A percentile compares a stretch with the other conserved stretches of the same genome.
phyloP scores from a whole-genome alignment of 2,888 invertebrate genomes.

The Agrochola macilenta region DNA sequence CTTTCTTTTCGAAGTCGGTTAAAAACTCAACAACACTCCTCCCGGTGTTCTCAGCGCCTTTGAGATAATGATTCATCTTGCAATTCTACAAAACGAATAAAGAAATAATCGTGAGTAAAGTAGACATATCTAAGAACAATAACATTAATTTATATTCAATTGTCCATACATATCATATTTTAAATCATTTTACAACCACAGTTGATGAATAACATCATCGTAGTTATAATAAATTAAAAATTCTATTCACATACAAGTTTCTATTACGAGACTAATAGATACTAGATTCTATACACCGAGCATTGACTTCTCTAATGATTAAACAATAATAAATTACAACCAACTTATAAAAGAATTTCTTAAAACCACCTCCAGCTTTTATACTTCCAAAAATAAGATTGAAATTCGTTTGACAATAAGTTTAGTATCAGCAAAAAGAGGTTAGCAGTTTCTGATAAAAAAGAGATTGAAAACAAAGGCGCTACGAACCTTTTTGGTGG shows the following conservation, averaged over 20 bases:
- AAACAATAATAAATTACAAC: slow-evolving; percentile 62
- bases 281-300: slow-evolving; percentile 64
- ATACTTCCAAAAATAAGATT: background rate
- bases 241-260: slow-evolving; percentile 56
- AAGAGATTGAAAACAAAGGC: slow-evolving; percentile 65
- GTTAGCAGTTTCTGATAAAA: slow-evolving; percentile 37
- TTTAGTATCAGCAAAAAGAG: slow-evolving; percentile 1
- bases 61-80: background rate
- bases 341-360: slow-evolving; percentile 31
- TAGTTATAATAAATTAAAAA: slow-evolving; percentile 41
- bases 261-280: slow-evolving; percentile 65
- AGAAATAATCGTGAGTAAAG: slow-evolving; percentile 3
- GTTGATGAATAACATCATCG: slow-evolving; percentile 36
- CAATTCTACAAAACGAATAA: slow-evolving; percentile 4
- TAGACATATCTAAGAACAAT: slow-evolving; percentile 6
- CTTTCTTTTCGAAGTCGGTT: no score
- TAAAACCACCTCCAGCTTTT: background rate
- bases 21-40: background rate
- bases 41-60: no score
- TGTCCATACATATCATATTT: slow-evolving; percentile 23
- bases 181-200: slow-evolving; percentile 29
- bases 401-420: slow-evolving; percentile 5
- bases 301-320: slow-evolving; percentile 69
- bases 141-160: slow-evolving; percentile 17
- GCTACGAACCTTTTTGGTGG: slow-evolving; percentile 66